phyloP scores from a whole-genome alignment of 2,797 vertebrate genomes.

The Parambassis ranga region DNA sequence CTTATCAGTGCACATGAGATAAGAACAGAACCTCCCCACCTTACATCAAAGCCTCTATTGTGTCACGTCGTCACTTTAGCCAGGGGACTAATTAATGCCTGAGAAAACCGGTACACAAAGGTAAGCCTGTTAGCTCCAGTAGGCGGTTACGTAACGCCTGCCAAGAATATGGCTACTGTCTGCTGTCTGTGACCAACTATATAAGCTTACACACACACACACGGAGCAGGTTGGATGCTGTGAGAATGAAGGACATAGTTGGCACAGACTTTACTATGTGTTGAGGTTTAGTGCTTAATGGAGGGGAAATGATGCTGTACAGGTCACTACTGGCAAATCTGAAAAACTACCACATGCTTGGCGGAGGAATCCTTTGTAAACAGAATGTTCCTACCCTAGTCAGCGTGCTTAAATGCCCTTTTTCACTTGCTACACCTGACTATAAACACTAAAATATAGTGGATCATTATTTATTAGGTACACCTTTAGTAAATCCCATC shows the following conservation, averaged over 20 bases:
- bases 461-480: background rate
- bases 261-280: conserved; percentile 30
- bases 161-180: conserved; percentile 52
- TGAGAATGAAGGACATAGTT: conserved; percentile 16
- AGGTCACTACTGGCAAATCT: conserved; percentile 25
- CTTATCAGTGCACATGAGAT: conserved; percentile 15
- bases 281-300: conserved; percentile 24
- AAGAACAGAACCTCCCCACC: conserved; percentile 5
- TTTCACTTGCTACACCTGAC: background rate
- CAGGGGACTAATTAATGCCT: conserved; percentile 53
- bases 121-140: conserved; percentile 63
- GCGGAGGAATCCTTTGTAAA: background rate
- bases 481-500: background rate
- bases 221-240: background rate
- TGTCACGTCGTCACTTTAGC: conserved; percentile 42
- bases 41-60: conserved; percentile 44
- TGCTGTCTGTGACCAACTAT: conserved; percentile 19
- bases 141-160: conserved; percentile 48
- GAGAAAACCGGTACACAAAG: conserved; percentile 48
- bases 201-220: background rate
- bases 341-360: conserved; percentile 2
- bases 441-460: background rate
- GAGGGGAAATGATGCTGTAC: conserved; percentile 14
- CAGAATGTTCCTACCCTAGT: background rate
- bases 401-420: background rate